These are phyloP conservation scores for Panthera uncia DNA, from an alignment of 2,113 vertebrate genomes.

Conservation along the genomic window DNA sequence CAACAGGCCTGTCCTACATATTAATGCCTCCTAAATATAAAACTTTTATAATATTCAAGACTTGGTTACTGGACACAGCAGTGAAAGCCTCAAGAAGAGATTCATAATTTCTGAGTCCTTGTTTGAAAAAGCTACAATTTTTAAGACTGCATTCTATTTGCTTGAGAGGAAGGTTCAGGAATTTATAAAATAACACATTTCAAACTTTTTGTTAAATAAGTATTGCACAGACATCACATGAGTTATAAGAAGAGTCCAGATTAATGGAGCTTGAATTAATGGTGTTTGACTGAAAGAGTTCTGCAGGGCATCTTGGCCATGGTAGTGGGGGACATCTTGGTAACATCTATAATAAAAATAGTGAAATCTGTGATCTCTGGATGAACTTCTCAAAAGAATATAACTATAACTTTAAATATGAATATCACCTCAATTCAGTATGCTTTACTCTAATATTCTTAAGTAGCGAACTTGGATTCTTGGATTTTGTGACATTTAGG, in stretches of 20 bases:
- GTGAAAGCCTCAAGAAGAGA: background rate
- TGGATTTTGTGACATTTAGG: background rate
- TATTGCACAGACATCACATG: background rate
- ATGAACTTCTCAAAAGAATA: background rate
- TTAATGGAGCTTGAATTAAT: background rate
- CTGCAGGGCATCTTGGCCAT: background rate
- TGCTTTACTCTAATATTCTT: background rate
- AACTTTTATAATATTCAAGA: background rate
- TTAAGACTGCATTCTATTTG: background rate
- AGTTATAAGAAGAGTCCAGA: background rate
- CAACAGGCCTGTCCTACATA: background rate
- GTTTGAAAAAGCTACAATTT: background rate
- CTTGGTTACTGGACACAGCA: background rate
- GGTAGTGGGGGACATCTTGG: background rate
- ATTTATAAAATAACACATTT: background rate
- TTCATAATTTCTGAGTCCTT: background rate
- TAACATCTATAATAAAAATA: background rate
- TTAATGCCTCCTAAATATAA: background rate
- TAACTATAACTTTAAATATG: background rate
- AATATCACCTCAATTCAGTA: background rate
- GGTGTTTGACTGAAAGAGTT: background rate
- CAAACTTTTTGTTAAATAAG: background rate
- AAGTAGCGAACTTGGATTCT: background rate
- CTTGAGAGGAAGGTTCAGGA: background rate
- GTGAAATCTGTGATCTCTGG: background rate